Percentiles rank a stretch among this genome's conserved stretches.
These are phyloP conservation scores for Rhamnusium bicolor DNA, from an alignment of 2,888 invertebrate species.

Conservation along the genomic window DNA sequence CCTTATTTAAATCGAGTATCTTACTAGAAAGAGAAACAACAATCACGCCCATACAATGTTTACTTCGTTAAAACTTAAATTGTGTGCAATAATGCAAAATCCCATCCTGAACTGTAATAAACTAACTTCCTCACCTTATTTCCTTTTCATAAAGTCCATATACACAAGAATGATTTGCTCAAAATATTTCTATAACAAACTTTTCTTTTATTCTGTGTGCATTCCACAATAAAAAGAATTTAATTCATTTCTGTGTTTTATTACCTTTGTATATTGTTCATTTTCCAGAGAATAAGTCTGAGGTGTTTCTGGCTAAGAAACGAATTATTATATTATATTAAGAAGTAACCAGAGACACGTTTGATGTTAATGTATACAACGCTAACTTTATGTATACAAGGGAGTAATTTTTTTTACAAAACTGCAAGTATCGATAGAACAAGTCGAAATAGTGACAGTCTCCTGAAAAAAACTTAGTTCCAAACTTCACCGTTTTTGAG, in stretches of 20 bases:
- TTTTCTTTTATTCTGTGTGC: slow-evolving; percentile 67
- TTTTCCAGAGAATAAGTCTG: slow-evolving; percentile 42
- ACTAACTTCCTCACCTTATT: slow-evolving; percentile 63
- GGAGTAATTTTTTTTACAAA: not conserved
- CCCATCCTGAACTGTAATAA: slow-evolving; percentile 62
- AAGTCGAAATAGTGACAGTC: too few relatives aligned
- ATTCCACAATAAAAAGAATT: slow-evolving; percentile 67
- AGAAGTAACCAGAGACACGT: not conserved
- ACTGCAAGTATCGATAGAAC: too few relatives aligned
- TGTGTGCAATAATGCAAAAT: slow-evolving; percentile 66
- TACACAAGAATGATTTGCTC: slow-evolving; percentile 67
- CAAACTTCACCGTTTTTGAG: too few relatives aligned
- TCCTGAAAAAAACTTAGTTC: too few relatives aligned
- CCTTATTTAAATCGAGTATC: slow-evolving; percentile 23
- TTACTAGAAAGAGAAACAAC: slow-evolving; percentile 2
- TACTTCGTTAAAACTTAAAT: slow-evolving; percentile 67
- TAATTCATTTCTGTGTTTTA: slow-evolving; percentile 62
- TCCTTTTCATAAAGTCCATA: slow-evolving; percentile 61
- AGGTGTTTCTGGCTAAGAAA: slow-evolving; percentile 20
- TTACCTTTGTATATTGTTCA: slow-evolving; percentile 48
- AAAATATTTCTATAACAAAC: slow-evolving; percentile 64
- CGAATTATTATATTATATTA: slow-evolving; percentile 10
- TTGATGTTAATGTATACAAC: not conserved
- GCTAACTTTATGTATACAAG: not conserved
- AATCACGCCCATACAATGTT: slow-evolving; percentile 57